Conservation (phyloP, 2,113 vertebrate genomes). For the Stomatorhinus ivindoensis region DNA sequence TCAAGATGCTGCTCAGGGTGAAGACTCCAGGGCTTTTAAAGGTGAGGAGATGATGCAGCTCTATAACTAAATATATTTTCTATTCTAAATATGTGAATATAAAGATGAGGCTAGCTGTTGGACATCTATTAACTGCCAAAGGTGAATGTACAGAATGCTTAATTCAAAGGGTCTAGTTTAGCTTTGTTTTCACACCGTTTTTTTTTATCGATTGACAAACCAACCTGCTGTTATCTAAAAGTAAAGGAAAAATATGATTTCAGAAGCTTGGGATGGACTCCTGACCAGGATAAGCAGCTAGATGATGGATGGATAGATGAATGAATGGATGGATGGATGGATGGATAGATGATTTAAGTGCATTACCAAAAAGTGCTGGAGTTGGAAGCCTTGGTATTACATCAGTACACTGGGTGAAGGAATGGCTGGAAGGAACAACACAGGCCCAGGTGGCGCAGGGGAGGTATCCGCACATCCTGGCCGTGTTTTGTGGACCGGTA, state of each 20-base stretch:
- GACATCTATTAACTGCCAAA: not conserved
- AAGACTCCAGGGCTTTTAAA: constrained; percentile 21
- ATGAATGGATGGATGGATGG: too few relatives aligned
- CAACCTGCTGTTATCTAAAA: not conserved
- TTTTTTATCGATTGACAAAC: not conserved
- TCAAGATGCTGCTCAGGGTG: not conserved
- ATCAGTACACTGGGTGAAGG: not conserved
- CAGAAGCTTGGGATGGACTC: not conserved
- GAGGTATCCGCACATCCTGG: not conserved
- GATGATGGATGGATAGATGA: not conserved
- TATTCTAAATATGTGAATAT: not conserved
- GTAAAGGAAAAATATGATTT: not conserved
- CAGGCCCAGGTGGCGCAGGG: not conserved
- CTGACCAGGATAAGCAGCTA: not conserved
- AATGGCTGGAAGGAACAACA: not conserved
- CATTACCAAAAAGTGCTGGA: not conserved
- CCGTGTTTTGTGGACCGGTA: not conserved
- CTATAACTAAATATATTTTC: not conserved
- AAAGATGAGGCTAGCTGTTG: not conserved
- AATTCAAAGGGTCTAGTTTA: not conserved
- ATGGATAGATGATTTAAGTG: not conserved
- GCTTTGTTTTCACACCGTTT: not conserved
- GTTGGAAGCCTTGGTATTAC: not conserved
- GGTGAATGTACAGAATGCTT: not conserved
- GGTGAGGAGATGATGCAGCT: constrained; percentile 18